phyloP scores from a whole-genome alignment of 2,797 vertebrate genomes.

The Microhierax caerulescens region DNA sequence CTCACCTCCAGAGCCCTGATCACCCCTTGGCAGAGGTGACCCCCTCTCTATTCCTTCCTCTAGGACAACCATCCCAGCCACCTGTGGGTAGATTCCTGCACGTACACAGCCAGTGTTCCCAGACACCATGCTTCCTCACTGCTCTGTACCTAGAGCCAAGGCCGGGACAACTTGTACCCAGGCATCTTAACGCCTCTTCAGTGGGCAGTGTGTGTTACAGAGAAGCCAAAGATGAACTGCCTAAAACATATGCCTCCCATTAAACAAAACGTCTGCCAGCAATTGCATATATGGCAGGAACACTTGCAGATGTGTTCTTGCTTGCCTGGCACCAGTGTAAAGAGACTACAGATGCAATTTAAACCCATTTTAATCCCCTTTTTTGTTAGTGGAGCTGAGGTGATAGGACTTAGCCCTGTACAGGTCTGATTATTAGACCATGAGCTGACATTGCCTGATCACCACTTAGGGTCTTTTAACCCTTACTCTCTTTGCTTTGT shows the following conservation, averaged over 20 bases:
- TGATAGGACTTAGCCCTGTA: neutral
- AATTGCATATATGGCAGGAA: neutral
- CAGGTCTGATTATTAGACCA: neutral
- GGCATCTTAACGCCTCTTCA: neutral
- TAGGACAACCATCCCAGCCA: neutral
- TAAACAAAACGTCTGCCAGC: neutral
- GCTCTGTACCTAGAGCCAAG: neutral
- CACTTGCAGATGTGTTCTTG: neutral
- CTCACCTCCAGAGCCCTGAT: neutral
- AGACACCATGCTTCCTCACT: neutral
- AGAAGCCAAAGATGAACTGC: neutral
- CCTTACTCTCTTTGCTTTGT: neutral
- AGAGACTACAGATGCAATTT: neutral
- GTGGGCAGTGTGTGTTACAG: neutral
- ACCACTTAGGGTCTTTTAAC: neutral
- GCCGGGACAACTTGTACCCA: neutral
- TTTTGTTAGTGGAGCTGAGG: neutral
- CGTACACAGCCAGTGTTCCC: neutral
- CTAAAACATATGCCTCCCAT: neutral
- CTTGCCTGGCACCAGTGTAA: neutral
- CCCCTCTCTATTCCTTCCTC: neutral
- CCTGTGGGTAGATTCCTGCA: neutral
- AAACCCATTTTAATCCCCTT: neutral
- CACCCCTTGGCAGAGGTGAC: neutral
- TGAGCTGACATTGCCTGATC: neutral